Evolutionary conservation across 1,140 invertebrate genomes (phyloP).

Genomic region (Saccostrea glomerata): DNA sequence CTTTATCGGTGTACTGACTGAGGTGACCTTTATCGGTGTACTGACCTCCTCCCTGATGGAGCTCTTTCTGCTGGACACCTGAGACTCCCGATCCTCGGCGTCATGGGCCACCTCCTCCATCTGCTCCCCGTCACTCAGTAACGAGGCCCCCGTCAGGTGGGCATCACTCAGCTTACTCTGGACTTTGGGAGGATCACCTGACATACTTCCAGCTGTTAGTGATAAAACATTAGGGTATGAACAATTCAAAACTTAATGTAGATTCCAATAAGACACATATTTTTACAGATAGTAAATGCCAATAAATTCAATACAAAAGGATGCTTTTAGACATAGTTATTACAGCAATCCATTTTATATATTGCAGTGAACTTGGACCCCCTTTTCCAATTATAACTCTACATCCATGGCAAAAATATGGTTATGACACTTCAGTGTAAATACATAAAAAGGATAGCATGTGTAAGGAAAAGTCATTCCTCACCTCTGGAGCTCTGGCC

Average conservation of each 20-base stretch:
- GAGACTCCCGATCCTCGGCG: conserved; percentile 46
- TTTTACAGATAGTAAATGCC: no score
- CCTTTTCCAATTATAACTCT: no score
- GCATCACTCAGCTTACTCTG: conserved; percentile 68
- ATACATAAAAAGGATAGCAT: no score
- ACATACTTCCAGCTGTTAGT: conserved; percentile 59
- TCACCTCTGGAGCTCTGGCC: conserved; percentile 63
- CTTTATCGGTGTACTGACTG: conserved; percentile 18
- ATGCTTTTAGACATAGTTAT: no score
- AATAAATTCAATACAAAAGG: no score
- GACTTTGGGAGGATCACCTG: conserved; percentile 61
- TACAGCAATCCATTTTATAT: no score
- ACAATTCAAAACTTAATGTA: no score
- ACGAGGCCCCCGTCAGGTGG: conserved; percentile 62
- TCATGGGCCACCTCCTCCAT: conserved; percentile 48
- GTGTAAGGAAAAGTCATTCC: background rate
- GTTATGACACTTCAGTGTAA: no score
- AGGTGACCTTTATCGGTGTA: background rate
- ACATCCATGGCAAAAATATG: no score
- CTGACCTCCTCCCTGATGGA: conserved; percentile 56
- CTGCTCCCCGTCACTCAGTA: conserved; percentile 58
- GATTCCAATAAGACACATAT: no score
- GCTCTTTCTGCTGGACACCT: conserved; percentile 57
- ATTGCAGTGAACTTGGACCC: no score
- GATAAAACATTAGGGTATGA: background rate